Conservation (phyloP, 2,113 vertebrate species). For the Lichenostomus cassidix region DNA sequence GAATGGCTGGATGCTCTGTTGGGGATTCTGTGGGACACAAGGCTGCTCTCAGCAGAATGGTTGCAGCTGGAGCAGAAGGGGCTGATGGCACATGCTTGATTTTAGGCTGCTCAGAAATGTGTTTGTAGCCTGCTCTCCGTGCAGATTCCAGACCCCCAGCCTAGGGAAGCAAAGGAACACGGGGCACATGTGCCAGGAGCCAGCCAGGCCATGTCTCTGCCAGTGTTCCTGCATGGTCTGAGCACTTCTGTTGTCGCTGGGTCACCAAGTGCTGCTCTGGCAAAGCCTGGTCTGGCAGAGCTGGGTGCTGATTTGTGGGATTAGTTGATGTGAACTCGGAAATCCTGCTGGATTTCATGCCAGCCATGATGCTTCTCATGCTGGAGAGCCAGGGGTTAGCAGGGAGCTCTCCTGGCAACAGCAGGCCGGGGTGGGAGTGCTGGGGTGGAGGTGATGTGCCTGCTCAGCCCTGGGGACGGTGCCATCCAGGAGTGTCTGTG, state of each 20-base stretch:
- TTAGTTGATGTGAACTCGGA: not conserved
- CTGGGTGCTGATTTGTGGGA: not conserved
- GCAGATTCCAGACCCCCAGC: not conserved
- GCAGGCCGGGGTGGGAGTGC: not conserved
- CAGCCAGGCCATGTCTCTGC: not conserved
- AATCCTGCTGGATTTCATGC: rapidly evolving
- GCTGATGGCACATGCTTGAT: not conserved
- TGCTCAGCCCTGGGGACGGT: rapidly evolving
- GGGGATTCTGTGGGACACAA: not conserved
- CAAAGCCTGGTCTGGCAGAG: not conserved
- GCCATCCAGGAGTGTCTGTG: not conserved
- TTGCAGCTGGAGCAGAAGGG: not conserved
- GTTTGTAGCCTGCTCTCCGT: not conserved
- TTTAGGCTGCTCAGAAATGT: not conserved
- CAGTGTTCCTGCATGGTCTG: not conserved
- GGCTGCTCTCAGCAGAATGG: not conserved
- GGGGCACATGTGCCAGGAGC: rapidly evolving
- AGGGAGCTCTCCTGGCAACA: not conserved
- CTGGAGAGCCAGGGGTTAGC: rapidly evolving
- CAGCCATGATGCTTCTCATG: not conserved
- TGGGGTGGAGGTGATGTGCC: rapidly evolving
- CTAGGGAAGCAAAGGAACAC: not conserved
- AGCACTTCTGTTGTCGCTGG: not conserved
- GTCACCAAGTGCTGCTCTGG: not conserved
- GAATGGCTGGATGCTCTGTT: not conserved